Percentiles rank a stretch among this genome's conserved stretches.
Evolutionary conservation across 2,797 vertebrate genomes (phyloP).

Genomic region (Podarcis lilfordi): DNA sequence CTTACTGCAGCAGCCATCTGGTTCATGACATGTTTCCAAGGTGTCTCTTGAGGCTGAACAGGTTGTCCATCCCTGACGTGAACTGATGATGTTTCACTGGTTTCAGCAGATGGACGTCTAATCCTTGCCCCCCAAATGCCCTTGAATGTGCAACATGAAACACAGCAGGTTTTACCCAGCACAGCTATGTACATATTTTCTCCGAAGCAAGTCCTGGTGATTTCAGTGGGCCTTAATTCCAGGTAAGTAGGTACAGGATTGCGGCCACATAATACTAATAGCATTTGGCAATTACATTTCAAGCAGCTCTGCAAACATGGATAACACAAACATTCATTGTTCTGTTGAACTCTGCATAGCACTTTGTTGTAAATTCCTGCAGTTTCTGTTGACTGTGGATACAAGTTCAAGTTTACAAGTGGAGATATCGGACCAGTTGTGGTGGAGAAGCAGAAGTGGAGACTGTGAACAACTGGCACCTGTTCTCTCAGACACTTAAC

Average conservation of each 20-base stretch:
- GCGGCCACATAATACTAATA: background rate
- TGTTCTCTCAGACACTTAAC: background rate
- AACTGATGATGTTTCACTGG: background rate
- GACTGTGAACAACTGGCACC: background rate
- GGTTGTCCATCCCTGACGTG: background rate
- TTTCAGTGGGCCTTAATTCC: no score
- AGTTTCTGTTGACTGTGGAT: background rate
- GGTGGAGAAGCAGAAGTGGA: background rate
- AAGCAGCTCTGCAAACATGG: background rate
- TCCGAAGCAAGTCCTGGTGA: no score
- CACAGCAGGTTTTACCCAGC: background rate
- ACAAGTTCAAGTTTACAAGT: background rate
- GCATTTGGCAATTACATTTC: background rate
- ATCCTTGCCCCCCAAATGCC: background rate
- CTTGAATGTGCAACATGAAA: background rate
- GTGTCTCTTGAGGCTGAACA: conserved; percentile 5
- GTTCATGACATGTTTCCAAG: background rate
- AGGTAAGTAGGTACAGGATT: no score
- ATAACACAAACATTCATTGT: conserved; percentile 22
- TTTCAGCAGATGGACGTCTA: background rate
- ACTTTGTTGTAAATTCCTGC: background rate
- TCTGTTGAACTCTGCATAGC: conserved; percentile 23
- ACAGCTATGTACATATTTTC: no score
- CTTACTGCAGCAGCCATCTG: background rate
- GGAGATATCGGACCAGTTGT: background rate